Conservation (phyloP, 2,888 invertebrate species). For the Pogonocherus hispidulus region DNA sequence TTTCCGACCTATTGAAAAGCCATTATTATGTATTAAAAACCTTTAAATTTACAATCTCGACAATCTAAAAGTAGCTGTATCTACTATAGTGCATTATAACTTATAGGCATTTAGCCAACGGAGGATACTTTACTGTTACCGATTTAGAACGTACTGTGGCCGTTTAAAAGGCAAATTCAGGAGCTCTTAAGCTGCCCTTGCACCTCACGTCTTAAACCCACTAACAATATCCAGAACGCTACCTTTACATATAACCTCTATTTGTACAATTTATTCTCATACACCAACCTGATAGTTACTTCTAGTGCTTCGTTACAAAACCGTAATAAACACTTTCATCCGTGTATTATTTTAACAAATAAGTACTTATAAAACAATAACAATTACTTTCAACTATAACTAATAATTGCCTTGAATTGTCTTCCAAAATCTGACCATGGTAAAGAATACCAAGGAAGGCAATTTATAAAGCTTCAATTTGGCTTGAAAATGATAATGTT, state of each 20-base stretch:
- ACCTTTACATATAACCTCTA: no score
- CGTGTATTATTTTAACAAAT: no score
- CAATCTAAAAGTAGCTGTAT: conserved; percentile 64
- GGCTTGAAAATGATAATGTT: neutral
- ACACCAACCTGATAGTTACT: no score
- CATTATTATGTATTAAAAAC: conserved; percentile 40
- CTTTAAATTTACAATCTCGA: conserved; percentile 55
- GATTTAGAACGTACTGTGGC: conserved; percentile 59
- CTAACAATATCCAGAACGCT: neutral
- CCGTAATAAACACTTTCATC: no score
- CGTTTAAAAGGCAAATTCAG: conserved; percentile 40
- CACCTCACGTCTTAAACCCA: neutral
- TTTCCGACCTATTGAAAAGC: neutral
- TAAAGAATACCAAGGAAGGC: neutral
- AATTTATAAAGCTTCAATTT: neutral
- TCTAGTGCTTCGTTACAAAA: no score
- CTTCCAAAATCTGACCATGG: neutral
- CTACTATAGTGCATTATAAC: conserved; percentile 62
- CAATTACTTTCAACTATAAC: no score
- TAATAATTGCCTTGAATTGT: no score
- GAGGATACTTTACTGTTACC: conserved; percentile 65
- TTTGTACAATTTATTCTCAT: no score
- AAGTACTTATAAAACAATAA: no score
- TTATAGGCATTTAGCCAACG: conserved; percentile 66
- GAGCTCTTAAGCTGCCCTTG: conserved; percentile 20